phyloP scores from a whole-genome alignment of 1,140 invertebrate species.

The Ceratosolen solmsi region DNA sequence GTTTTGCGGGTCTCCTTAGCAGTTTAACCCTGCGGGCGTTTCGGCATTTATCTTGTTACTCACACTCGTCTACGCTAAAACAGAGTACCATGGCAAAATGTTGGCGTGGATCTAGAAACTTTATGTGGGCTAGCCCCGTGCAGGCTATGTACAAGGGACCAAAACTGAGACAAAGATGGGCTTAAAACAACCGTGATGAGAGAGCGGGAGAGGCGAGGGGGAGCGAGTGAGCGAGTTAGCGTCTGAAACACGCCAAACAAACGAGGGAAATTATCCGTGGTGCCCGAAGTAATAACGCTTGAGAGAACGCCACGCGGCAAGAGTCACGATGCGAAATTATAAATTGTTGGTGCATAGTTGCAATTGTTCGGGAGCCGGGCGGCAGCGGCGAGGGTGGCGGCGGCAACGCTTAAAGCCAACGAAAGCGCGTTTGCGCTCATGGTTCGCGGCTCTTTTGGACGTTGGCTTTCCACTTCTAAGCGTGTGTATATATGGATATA shows the following conservation, averaged over 20 bases:
- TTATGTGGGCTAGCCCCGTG: background rate
- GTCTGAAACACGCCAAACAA: conserved; percentile 56
- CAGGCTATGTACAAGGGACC: background rate
- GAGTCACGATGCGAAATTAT: conserved; percentile 61
- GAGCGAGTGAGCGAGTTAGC: background rate
- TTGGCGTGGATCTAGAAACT: background rate
- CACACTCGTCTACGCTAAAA: background rate
- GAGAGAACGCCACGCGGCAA: conserved; percentile 44
- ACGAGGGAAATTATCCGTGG: conserved; percentile 68
- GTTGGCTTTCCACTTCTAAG: background rate
- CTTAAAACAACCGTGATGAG: no score
- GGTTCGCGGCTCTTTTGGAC: conserved; percentile 26
- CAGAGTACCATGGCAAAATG: background rate
- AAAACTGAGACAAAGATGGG: conserved; percentile 26
- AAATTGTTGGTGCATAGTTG: conserved; percentile 70
- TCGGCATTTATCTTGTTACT: conserved; percentile 19
- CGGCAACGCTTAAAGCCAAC: conserved; percentile 37
- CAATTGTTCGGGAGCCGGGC: conserved; percentile 63
- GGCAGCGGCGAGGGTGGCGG: background rate
- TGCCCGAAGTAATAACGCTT: conserved; percentile 68
- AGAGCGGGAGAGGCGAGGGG: no score
- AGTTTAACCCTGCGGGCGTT: background rate
- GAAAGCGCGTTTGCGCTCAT: conserved; percentile 47
- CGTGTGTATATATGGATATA: background rate
- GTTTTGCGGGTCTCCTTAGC: background rate